Base-by-base conservation (phyloP, 2,888 invertebrate species). In the Elgonia sp. region DNA sequence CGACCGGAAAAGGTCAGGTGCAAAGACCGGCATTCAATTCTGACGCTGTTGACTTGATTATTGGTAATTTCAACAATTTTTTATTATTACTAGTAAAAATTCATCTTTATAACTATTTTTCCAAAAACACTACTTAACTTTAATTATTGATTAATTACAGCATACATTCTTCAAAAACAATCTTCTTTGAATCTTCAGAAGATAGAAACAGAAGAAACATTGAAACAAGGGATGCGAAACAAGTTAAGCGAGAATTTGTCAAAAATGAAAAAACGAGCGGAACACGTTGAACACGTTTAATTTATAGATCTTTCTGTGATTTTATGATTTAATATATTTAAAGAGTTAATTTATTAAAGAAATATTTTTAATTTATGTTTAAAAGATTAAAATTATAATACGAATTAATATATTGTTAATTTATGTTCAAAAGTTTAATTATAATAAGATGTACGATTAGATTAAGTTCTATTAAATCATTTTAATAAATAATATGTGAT, bases 91-190 rank as follows among this genome's bases (percentile, higher is more conserved):
- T 63, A 7, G 63, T 63, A 6, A 16, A 53, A n/a, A 53, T 53
- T 53, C 53, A 39, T 16, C n/a, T 12, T 37, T 53, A n/a, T 53
- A 53, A n/a, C 7, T 63, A 39, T 63, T 63, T 62, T 62, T 62
- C 62, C 14, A 67, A 67, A 20, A 67, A 18, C 12, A 42, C 42
- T 53, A 7, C n/a, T 16, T 21, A 20, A 60, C 9, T 60, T 21
- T 21, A 12, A 60, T 21, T 21, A 60, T 12, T 60, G 9, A 70
- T 53, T 18, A 40, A 14, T 73, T 73, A 7, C 40, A 73, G 73
- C 73, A 18, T 73, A 57, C n/a, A 42, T 73, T 12, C 14, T 70
- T 16, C 69, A 70, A 53, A 70, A 70, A 50, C 50, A 50, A 50
- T 50, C 50, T n/a, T 42, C 10, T 18, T 16, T 50, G 14, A 37